Conservation (phyloP, 2,888 invertebrate genomes). For the Arge pagana region DNA sequence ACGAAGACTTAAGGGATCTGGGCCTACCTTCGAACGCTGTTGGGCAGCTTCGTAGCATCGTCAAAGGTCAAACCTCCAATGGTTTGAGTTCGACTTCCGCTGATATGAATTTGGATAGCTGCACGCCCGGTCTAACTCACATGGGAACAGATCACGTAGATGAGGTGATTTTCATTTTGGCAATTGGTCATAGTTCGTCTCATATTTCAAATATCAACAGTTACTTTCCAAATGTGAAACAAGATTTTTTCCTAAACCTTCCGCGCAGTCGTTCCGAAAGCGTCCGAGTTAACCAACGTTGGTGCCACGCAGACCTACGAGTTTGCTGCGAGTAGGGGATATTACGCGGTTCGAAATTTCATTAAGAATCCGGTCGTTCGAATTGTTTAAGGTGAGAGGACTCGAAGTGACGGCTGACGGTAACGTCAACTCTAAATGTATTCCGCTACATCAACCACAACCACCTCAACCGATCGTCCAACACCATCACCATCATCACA, state of each 20-base stretch:
- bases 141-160: slow-evolving; percentile 40
- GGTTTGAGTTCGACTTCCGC: slow-evolving; percentile 46
- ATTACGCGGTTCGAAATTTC: no score
- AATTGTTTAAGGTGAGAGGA: no score
- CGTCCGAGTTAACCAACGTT: no score
- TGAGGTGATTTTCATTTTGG: slow-evolving; percentile 48
- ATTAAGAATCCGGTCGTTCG: no score
- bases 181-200: no score
- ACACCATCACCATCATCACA: slow-evolving; percentile 49
- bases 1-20: slow-evolving; percentile 67
- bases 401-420: slow-evolving; percentile 5
- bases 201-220: no score
- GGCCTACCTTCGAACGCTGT: slow-evolving; percentile 60
- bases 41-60: slow-evolving; percentile 64
- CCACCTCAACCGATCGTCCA: slow-evolving; percentile 5
- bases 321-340: no score
- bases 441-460: slow-evolving; percentile 18
- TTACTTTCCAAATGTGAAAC: no score
- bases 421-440: slow-evolving; percentile 9
- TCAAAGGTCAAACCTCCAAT: slow-evolving; percentile 59
- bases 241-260: no score
- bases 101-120: slow-evolving; percentile 47
- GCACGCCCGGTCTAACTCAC: slow-evolving; percentile 39
- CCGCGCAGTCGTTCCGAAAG: no score
- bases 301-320: no score